These are phyloP conservation scores for Cyphomyrmex costatus DNA, from an alignment of 1,140 invertebrate genomes.

Conservation along the genomic window DNA sequence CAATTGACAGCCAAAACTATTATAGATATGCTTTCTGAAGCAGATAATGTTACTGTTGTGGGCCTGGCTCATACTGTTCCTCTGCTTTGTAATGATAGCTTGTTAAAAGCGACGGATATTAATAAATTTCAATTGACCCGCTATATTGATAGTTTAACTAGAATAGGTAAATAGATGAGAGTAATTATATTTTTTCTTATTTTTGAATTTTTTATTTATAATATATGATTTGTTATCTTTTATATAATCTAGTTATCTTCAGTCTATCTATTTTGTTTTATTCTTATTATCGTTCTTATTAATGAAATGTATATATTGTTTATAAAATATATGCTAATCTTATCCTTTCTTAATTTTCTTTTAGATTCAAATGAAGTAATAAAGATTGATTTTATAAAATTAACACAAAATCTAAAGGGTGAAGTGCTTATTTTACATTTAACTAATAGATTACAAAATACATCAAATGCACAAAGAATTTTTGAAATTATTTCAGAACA, in stretches of 20 bases:
- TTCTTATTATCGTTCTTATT: not conserved
- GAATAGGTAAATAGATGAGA: conserved; percentile 74
- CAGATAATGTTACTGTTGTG: conserved; percentile 82
- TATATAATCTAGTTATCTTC: not conserved
- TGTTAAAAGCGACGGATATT: conserved; percentile 84
- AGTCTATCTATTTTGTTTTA: not conserved
- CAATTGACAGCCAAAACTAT: conserved; percentile 85
- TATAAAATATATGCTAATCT: conserved; percentile 9
- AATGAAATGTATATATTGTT: not conserved
- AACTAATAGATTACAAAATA: conserved; percentile 80
- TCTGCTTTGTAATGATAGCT: conserved; percentile 79
- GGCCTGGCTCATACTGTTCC: conserved; percentile 78
- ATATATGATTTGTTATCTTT: not conserved
- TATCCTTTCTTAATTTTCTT: conserved; percentile 56
- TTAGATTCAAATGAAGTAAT: conserved; percentile 80
- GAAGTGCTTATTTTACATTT: conserved; percentile 83
- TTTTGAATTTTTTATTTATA: not conserved
- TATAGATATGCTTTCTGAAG: conserved; percentile 84
- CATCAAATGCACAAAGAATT: conserved; percentile 76
- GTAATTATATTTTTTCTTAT: not conserved
- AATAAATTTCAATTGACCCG: conserved; percentile 83
- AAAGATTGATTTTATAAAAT: conserved; percentile 76
- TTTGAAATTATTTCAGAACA: conserved; percentile 74
- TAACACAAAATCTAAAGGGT: conserved; percentile 77
- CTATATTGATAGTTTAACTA: conserved; percentile 80